phyloP scores from a whole-genome alignment of 1,140 invertebrate species.

The Lepidurus packardi region DNA sequence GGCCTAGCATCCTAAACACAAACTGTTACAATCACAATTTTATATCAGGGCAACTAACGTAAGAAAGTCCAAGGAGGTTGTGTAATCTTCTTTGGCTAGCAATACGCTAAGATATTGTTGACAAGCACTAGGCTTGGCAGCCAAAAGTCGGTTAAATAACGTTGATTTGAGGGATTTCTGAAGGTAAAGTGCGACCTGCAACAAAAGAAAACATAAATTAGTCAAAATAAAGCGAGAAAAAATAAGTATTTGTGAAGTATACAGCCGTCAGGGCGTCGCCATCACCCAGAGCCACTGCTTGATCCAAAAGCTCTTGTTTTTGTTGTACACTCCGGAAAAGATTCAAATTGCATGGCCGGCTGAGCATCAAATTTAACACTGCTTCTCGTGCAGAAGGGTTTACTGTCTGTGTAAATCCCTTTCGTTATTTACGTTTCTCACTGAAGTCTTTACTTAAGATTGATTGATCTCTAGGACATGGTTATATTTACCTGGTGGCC shows the following conservation, averaged over 20 bases:
- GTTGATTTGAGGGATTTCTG: not conserved
- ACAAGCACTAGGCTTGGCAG: not conserved
- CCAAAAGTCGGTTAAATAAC: not conserved
- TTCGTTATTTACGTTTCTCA: not conserved
- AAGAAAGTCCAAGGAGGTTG: not conserved
- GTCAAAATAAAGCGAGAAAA: not conserved
- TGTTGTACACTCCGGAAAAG: not conserved
- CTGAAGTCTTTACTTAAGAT: not conserved
- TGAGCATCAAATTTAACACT: not conserved
- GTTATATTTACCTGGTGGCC: not conserved
- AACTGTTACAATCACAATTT: not conserved
- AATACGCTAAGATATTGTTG: not conserved
- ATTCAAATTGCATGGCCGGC: not conserved
- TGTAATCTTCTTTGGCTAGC: slow-evolving; percentile 3
- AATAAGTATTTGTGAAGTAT: not conserved
- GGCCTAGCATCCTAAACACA: not conserved
- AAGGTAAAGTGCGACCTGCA: not conserved
- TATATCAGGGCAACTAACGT: not conserved
- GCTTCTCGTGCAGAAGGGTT: not conserved
- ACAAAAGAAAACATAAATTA: not conserved
- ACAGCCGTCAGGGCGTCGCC: not conserved
- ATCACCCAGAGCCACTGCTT: not conserved
- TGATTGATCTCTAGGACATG: not conserved
- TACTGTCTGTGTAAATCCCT: not conserved
- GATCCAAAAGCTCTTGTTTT: slow-evolving; percentile 1